Evolutionary conservation across 2,888 invertebrate genomes (phyloP), one percentile per base, ranked within the genome.

Genomic region (Tipula confusa): DNA sequence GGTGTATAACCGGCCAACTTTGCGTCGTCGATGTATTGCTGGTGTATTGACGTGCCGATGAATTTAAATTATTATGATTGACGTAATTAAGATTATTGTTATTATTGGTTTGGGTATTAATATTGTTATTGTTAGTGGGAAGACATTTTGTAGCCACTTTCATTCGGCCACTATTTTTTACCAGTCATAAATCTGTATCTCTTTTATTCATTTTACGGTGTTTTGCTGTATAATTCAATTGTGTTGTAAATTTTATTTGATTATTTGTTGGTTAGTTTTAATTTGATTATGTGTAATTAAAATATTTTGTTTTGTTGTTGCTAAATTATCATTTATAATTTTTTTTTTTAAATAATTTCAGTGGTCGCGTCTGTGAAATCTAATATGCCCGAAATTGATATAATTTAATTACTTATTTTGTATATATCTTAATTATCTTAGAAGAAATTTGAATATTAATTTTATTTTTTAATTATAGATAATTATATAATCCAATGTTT

Each of bases 141-240:
- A 89, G 88, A 85, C 90, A 89, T 85, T 89, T 88, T 43, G 89
- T 88, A 84, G 88, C 87, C 86, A 89, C 89, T 85, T 89, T 90
- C 85, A 88, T 88, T 85, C 88, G 88, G 85, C 88, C 88, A 85
- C 88, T 88, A 85, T 87, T 87, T 86, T 88, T 88, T 87, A 89
- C 87, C 87, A 89, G 89, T 89, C 89, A 89, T 89, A 89, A 89
- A 87, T 89, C 89, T 81, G 89, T 89, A 85, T 90, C 89, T 85
- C 88, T 88, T 86, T 89, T 89, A 86, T 88, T 89, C 86, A 89
- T 87, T 86, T 88, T 89, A 86, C 87, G 64, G 82, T 15, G 15
- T 29, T 24, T 82, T 82, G 31, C 33, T 24, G 64, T 82, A 4
- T 29, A 29, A n/a, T 80, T 80, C 31, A 29, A 38, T 82, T n/a